Evolutionary conservation across 1,140 invertebrate genomes (phyloP), one percentile per base, ranked within the genome.

Genomic region (Tribolium castaneum): DNA sequence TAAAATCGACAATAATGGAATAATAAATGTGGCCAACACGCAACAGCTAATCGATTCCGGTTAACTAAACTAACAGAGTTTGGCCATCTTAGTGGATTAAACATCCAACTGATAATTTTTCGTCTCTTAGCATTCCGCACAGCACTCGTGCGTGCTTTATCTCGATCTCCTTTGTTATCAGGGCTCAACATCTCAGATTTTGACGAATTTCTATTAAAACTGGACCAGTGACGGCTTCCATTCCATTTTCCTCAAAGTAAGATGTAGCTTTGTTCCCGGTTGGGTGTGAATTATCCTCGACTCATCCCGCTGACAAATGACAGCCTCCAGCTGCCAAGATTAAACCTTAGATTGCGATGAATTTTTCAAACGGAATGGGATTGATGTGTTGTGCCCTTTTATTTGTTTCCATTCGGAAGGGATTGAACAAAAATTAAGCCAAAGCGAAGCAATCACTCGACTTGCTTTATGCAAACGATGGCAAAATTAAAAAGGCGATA

Each of bases 131-230:
- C 56, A 66, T 66, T 59, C 59, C 25, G 70, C n/a, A 56, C 30
- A 59, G 54, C 59, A 25, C 22, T 25, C 34, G n/a, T 19, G 70
- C 76, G 59, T 62, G 76, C 76, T 74, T 78, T 78, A 78, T 78
- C 76, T 78, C 52, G 70, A 78, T 78, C 76, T 78, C 12, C 56
- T 78, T 78, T 78, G 76, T 78, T 78, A 78, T 78, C 76, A 22
- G 2, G 59, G 59, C 59, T 62, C 56, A 59, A 30, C 51, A 78
- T 78, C 76, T 62, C 16, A 78, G 54, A 59, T 80, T 79, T 80
- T 80, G 75, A 77, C 78, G 54, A 77, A 80, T 80, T 80, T 80
- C 59, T 73, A 80, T 78, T 78, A 78, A 78, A 78, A 78, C 76
- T 78, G 70, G 70, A 78, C 76, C 76, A 59, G 13, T 13, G 6